These are phyloP conservation scores for Sceloporus undulatus DNA, from an alignment of 2,113 vertebrate genomes.

Conservation along the genomic window DNA sequence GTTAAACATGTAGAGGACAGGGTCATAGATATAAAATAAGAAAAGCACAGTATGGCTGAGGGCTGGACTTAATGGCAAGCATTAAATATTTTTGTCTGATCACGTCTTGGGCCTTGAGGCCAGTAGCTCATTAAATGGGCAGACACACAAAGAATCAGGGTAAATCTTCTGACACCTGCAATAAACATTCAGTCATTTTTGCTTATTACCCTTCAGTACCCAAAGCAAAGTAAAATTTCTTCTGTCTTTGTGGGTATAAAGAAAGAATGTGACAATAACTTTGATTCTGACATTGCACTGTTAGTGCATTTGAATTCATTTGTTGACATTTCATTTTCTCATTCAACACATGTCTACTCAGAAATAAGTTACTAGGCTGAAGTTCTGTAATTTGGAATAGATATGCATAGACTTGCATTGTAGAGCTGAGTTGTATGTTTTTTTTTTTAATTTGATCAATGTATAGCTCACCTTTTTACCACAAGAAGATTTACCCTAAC, in stretches of 20 bases:
- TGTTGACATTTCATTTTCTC: not conserved
- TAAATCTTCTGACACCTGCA: not conserved
- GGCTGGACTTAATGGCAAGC: not conserved
- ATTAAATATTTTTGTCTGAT: conserved; percentile 25
- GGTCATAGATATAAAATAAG: not conserved
- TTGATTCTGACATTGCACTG: not conserved
- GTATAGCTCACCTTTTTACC: not conserved
- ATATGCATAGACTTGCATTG: not conserved
- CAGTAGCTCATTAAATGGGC: conserved; percentile 3
- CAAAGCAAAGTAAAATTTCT: not conserved
- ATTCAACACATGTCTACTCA: not conserved
- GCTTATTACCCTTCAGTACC: conserved; percentile 3
- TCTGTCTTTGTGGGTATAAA: not conserved
- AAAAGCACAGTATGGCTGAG: not conserved
- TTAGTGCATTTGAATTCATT: not conserved
- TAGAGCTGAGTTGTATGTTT: not conserved
- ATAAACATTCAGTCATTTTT: conserved; percentile 2
- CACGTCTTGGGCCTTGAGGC: not conserved
- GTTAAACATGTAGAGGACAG: not conserved
- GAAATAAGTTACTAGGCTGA: not conserved
- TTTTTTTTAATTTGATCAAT: not conserved
- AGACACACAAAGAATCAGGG: not conserved
- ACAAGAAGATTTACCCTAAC: not conserved
- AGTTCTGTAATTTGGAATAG: not conserved
- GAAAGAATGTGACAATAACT: not conserved